Evolutionary conservation across 1,140 invertebrate genomes (phyloP), one percentile per base, ranked within the genome.

Genomic region (Calephelis nemesis): DNA sequence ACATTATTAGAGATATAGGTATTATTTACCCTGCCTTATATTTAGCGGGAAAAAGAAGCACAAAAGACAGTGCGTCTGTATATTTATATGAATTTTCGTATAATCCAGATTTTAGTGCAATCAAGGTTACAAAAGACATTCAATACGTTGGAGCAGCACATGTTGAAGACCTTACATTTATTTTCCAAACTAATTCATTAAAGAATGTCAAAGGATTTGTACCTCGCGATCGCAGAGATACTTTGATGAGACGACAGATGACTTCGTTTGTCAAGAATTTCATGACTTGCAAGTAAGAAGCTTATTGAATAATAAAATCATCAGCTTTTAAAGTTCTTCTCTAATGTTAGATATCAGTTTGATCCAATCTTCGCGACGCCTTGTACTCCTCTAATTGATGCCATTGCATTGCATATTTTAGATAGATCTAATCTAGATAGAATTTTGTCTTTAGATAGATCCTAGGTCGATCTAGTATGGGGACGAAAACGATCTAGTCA

Each of bases 31-130:
- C 86, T 11, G 74, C 82, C 5, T 19, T 85, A 13, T 75, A 76
- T 12, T 8, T 82, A 30, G 78, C 79, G 0, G 68, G 77, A 19
- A 63, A 52, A 52, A 73, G 81, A 47, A 47, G 19, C 40, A 63
- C 74, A 7, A 62, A 48, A 1, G 62, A 67, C 11, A 70, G 70
- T 1, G 76, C 79, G 9, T 72, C 78, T 4, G 72, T 78, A 5
- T 84, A 70, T 64, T 58, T 86, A 15, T 87, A 85, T 65, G 65
- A 78, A 63, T 87, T 86, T 67, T 69, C 80, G 7, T 85, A 82
- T 62, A 60, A 80, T 9, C 71, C 76, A 12, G 70, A 73, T 13
- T 60, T 72, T 15, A 81, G 77, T 65, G 65, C 77, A 5, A 67
- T 83, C 7, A 81, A 83, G 72, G 49, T 76, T 15, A 74, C 62